A percentile compares a stretch with the other conserved stretches of the same genome.
phyloP scores from a whole-genome alignment of 2,113 vertebrate genomes.

The Thryonomys swinderianus region DNA sequence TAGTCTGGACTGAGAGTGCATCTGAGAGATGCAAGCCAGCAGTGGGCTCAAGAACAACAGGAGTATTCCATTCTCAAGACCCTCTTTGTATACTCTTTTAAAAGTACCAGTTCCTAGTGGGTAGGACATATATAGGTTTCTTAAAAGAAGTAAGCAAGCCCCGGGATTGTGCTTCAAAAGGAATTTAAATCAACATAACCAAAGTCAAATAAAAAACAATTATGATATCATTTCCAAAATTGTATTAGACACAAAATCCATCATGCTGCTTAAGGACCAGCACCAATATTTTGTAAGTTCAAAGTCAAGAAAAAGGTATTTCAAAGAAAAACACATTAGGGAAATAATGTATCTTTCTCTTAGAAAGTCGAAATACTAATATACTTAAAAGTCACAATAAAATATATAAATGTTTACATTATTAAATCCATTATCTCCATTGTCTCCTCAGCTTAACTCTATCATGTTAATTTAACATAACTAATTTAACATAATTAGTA shows the following conservation, averaged over 20 bases:
- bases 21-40: neutral
- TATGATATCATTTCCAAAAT: slow-evolving; percentile 18
- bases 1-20: neutral
- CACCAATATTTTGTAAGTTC: neutral
- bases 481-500: neutral
- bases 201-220: slow-evolving; percentile 56
- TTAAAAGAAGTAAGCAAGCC: neutral
- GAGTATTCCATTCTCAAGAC: neutral
- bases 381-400: slow-evolving; percentile 15
- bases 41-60: neutral
- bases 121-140: neutral
- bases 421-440: neutral
- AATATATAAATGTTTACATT: slow-evolving; percentile 31
- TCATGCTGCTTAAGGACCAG: neutral
- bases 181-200: slow-evolving; percentile 43
- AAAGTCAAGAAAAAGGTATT: slow-evolving; percentile 37
- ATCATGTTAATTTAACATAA: neutral
- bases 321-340: neutral
- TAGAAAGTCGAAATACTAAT: slow-evolving; percentile 15
- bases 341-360: slow-evolving; percentile 23
- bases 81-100: neutral
- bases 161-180: slow-evolving; percentile 26
- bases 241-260: neutral
- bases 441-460: slow-evolving; percentile 32
- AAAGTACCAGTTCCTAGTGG: neutral